phyloP scores from a whole-genome alignment of 2,797 vertebrate genomes.

The Threskiornis aethiopicus region DNA sequence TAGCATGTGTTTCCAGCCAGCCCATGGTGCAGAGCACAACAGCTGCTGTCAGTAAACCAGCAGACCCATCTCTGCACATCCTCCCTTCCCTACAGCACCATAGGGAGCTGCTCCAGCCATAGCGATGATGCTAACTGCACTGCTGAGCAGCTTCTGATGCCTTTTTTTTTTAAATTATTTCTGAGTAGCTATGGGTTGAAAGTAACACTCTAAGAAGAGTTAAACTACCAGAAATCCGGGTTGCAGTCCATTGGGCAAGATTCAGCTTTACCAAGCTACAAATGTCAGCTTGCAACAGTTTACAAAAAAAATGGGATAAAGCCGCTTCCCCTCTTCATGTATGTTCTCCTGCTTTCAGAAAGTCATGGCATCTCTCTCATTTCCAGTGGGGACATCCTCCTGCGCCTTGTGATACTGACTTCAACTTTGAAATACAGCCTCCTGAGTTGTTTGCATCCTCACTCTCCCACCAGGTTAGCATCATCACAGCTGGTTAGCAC shows the following conservation, averaged over 20 bases:
- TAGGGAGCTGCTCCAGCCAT: not conserved
- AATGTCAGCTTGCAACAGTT: not conserved
- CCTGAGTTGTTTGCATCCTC: accelerated
- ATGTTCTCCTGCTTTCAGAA: not conserved
- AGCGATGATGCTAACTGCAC: not conserved
- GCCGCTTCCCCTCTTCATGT: not conserved
- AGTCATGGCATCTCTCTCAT: not conserved
- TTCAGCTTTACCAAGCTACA: not conserved
- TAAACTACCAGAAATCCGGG: not conserved
- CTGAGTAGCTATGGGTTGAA: not conserved
- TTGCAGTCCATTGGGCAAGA: not conserved
- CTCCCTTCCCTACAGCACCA: accelerated
- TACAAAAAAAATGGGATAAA: not conserved
- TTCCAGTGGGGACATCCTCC: not conserved
- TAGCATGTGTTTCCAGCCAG: not conserved
- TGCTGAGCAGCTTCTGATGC: not conserved
- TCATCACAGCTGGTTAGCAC: not conserved
- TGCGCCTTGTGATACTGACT: not conserved
- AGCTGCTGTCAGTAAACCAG: not conserved
- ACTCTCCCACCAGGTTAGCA: not conserved
- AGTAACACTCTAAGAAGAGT: not conserved
- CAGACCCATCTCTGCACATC: not conserved
- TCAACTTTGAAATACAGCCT: not conserved
- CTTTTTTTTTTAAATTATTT: not conserved
- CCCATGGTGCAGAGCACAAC: accelerated